Percentiles rank a stretch among this genome's conserved stretches.
These are phyloP conservation scores for Tribolium castaneum DNA, from an alignment of 1,140 invertebrate species.

Conservation along the genomic window DNA sequence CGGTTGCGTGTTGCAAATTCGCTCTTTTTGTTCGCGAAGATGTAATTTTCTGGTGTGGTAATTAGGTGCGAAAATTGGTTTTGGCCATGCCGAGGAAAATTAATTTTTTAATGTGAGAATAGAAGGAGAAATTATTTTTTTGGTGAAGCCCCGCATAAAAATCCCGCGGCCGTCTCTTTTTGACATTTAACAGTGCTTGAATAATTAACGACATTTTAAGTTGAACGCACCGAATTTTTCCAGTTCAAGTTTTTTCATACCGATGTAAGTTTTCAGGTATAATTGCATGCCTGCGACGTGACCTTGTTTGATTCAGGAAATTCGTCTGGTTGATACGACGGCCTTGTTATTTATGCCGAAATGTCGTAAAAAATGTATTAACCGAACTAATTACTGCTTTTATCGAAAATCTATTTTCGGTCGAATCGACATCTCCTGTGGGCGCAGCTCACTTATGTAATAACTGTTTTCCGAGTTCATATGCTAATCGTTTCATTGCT, in stretches of 20 bases:
- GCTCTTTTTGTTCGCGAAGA: background rate
- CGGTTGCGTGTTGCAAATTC: background rate
- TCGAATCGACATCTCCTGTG: background rate
- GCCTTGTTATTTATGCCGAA: conserved; percentile 31
- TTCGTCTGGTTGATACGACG: conserved; percentile 31
- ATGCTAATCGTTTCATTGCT: conserved; percentile 16
- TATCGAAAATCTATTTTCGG: conserved; percentile 17
- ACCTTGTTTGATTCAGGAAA: conserved; percentile 32
- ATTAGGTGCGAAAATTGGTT: background rate
- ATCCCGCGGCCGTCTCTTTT: background rate
- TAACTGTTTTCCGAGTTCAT: conserved; percentile 10
- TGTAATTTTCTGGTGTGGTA: background rate
- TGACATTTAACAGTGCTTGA: conserved; percentile 14
- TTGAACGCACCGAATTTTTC: conserved; percentile 27
- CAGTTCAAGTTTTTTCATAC: conserved; percentile 20
- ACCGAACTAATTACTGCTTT: conserved; percentile 24
- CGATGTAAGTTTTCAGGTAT: conserved; percentile 11
- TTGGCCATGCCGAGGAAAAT: background rate
- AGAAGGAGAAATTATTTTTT: background rate
- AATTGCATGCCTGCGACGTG: conserved; percentile 11
- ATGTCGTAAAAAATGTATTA: conserved; percentile 33
- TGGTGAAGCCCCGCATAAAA: background rate
- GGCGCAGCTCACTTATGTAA: conserved; percentile 1
- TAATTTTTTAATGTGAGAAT: background rate
- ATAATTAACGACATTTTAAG: conserved; percentile 31